Percentiles rank a stretch among this genome's conserved stretches.
Conservation (phyloP, 1,140 invertebrate genomes). For the Drosophila grimshawi region DNA sequence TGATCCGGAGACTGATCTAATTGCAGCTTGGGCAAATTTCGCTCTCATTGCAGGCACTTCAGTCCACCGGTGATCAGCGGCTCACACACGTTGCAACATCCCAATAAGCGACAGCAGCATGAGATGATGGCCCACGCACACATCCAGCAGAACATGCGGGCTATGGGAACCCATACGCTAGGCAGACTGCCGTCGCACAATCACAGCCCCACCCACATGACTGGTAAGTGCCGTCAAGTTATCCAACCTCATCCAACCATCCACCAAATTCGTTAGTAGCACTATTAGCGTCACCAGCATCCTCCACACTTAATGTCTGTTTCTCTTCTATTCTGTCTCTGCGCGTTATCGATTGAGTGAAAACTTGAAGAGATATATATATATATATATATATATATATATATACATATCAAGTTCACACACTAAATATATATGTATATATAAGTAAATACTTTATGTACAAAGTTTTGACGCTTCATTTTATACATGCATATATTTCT, state of each 20-base stretch:
- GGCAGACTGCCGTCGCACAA: slow-evolving; percentile 86
- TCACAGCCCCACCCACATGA: slow-evolving; percentile 84
- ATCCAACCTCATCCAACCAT: slow-evolving; percentile 11
- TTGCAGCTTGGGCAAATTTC: slow-evolving; percentile 36
- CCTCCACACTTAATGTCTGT: not conserved
- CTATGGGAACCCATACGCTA: slow-evolving; percentile 85
- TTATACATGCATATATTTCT: too few species aligned
- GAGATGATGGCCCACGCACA: slow-evolving; percentile 84
- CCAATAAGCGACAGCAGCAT: slow-evolving; percentile 82
- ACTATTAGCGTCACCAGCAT: slow-evolving; percentile 21
- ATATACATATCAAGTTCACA: too few species aligned
- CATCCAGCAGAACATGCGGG: slow-evolving; percentile 85
- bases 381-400: too few species aligned
- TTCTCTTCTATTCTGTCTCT: not conserved
- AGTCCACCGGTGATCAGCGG: slow-evolving; percentile 84
- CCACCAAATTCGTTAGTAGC: slow-evolving; percentile 22
- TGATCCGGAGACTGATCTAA: slow-evolving; percentile 55
- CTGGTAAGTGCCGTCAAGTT: slow-evolving; percentile 67
- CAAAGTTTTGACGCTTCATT: too few species aligned
- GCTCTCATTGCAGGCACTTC: slow-evolving; percentile 74
- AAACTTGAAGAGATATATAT: too few species aligned
- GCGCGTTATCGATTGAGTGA: too few species aligned
- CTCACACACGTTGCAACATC: slow-evolving; percentile 83
- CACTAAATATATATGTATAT: too few species aligned
- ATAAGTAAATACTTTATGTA: too few species aligned